These are phyloP conservation scores for Littorina saxatilis DNA, from an alignment of 1,140 invertebrate species.

Conservation along the genomic window DNA sequence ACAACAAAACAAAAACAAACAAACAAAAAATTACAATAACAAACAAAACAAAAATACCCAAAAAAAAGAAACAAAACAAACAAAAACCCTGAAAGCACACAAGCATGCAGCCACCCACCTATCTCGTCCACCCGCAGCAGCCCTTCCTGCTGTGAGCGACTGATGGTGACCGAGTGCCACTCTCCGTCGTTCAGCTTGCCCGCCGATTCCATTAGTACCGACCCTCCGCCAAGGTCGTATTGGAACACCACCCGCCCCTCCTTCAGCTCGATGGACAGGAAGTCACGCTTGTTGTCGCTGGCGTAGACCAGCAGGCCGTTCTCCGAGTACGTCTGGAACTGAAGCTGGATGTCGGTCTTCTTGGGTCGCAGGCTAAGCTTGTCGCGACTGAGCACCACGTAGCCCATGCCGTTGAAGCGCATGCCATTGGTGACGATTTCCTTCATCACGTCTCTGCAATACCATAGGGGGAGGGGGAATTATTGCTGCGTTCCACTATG, in stretches of 20 bases:
- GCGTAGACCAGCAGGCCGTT: constrained; percentile 95
- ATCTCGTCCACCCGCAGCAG: constrained; percentile 80
- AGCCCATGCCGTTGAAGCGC: constrained; percentile 90
- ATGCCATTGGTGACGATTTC: constrained; percentile 68
- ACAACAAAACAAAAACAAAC: no score
- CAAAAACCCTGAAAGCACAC: no score
- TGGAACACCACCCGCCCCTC: constrained; percentile 82
- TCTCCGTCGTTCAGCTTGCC: constrained; percentile 85
- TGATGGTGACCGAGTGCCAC: constrained; percentile 90
- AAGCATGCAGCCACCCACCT: constrained; percentile 31
- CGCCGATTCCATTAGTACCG: constrained; percentile 77
- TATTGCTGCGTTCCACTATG: no score
- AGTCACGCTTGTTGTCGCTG: constrained; percentile 82
- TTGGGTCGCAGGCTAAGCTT: constrained; percentile 78
- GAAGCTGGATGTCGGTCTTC: constrained; percentile 81
- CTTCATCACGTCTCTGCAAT: constrained; percentile 56
- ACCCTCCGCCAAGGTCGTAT: constrained; percentile 85
- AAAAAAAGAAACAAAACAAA: no score
- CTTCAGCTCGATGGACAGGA: constrained; percentile 89
- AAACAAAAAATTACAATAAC: no score
- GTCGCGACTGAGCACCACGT: constrained; percentile 81
- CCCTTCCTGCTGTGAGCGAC: constrained; percentile 81
- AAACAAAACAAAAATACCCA: no score
- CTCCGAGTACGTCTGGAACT: constrained; percentile 90
- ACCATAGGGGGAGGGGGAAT: no score